A percentile compares a stretch with the other conserved stretches of the same genome.
Evolutionary conservation across 1,140 invertebrate genomes (phyloP).

Genomic region (Polypedilum pembai): DNA sequence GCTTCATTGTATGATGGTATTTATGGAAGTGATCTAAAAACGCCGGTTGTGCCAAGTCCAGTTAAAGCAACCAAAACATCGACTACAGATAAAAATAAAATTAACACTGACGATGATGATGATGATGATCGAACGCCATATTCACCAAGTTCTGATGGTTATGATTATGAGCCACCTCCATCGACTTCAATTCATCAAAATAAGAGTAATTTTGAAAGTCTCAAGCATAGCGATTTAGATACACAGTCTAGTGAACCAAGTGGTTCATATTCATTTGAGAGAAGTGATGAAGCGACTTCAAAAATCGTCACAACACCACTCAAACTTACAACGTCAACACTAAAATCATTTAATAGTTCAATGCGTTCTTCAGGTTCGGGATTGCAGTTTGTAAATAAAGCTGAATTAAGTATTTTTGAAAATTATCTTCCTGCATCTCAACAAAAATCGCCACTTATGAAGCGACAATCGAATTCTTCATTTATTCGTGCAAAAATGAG

Average conservation of each 20-base stretch:
- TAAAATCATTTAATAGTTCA: background rate
- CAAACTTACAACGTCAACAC: background rate
- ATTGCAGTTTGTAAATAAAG: background rate
- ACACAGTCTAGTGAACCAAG: background rate
- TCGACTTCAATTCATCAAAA: constrained; percentile 35
- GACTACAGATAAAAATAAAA: background rate
- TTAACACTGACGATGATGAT: background rate
- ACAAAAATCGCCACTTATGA: constrained; percentile 15
- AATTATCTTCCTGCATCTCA: constrained; percentile 16
- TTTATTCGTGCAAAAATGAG: constrained; percentile 8
- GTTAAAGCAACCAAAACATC: background rate
- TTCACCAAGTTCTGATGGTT: constrained; percentile 74
- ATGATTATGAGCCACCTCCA: constrained; percentile 77
- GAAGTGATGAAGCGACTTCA: background rate
- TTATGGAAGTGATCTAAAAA: constrained; percentile 19
- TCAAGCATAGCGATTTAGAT: constrained; percentile 8
- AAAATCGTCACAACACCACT: background rate
- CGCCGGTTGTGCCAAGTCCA: constrained; percentile 15
- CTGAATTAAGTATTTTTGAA: constrained; percentile 17
- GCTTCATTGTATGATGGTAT: constrained; percentile 6
- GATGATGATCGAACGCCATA: constrained; percentile 58
- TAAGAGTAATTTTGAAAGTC: background rate
- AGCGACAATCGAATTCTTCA: background rate
- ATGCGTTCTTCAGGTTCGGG: background rate
- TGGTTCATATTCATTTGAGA: background rate